Evolutionary conservation across 2,888 invertebrate genomes (phyloP).

Genomic region (Cryptops parisi): DNA sequence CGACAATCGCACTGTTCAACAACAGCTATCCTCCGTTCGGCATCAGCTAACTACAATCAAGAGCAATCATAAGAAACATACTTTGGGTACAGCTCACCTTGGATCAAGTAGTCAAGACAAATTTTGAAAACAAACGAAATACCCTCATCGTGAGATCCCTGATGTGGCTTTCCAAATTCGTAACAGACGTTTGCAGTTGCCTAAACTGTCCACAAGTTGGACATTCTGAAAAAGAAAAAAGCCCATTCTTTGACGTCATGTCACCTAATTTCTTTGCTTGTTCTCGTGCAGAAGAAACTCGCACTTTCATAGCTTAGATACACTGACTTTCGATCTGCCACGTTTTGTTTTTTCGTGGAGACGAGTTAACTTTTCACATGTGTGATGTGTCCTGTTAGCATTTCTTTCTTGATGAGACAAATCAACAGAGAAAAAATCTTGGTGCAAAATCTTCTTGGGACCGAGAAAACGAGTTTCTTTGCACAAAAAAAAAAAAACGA

Average conservation of each 20-base stretch:
- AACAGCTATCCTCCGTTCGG: constrained; percentile 59
- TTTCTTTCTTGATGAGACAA: too few relatives aligned
- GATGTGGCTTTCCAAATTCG: constrained; percentile 62
- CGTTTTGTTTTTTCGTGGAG: too few relatives aligned
- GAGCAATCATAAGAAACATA: too few relatives aligned
- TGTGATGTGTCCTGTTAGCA: too few relatives aligned
- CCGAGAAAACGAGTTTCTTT: too few relatives aligned
- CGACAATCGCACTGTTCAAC: constrained; percentile 82
- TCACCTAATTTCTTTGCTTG: constrained; percentile 5
- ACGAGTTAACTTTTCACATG: too few relatives aligned
- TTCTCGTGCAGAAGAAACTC: too few relatives aligned
- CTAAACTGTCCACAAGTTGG: constrained; percentile 83
- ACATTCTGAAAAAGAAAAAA: constrained; percentile 42
- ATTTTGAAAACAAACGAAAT: too few relatives aligned
- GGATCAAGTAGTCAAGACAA: too few relatives aligned
- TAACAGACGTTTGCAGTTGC: constrained; percentile 64
- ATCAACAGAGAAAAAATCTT: neutral
- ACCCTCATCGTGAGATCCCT: constrained; percentile 73
- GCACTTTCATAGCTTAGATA: too few relatives aligned
- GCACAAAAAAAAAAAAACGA: constrained; percentile 1
- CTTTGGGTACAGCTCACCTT: too few relatives aligned
- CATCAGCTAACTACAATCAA: constrained; percentile 52
- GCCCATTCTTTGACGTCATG: neutral
- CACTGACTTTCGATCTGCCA: too few relatives aligned
- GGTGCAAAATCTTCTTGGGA: neutral